phyloP scores from a whole-genome alignment of 2,888 invertebrate species.

The Blastobasis adustella region DNA sequence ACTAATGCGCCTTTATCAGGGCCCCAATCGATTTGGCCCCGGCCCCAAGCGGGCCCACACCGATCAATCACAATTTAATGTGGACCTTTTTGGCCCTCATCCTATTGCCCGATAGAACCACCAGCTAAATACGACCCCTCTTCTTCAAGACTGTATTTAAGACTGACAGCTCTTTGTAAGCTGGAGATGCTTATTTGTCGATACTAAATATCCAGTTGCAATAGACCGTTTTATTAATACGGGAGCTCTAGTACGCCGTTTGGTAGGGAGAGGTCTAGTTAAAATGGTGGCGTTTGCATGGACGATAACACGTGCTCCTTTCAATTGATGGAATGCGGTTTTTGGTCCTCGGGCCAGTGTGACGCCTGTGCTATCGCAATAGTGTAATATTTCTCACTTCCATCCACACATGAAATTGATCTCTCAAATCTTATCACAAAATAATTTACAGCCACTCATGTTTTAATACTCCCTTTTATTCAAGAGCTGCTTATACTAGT shows the following conservation, averaged over 20 bases:
- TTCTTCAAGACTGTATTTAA: not conserved
- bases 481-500: not conserved
- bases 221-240: not conserved
- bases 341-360: constrained; percentile 23
- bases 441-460: not conserved
- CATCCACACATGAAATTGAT: not conserved
- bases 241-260: no score
- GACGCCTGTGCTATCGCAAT: constrained; percentile 6
- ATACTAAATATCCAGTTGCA: constrained; percentile 18
- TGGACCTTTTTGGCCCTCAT: constrained; percentile 40
- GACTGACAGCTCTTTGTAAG: not conserved
- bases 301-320: constrained; percentile 32
- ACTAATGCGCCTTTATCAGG: constrained; percentile 50
- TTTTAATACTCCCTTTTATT: no score
- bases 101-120: constrained; percentile 16
- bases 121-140: not conserved
- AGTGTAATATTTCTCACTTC: not conserved
- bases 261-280: no score
- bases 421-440: not conserved
- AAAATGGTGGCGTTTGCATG: constrained; percentile 6
- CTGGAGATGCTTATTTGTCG: not conserved
- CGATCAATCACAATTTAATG: constrained; percentile 66
- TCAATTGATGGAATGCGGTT: constrained; percentile 27
- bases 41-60: constrained; percentile 24
- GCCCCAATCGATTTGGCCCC: constrained; percentile 46